Base-by-base conservation (phyloP, 1,140 invertebrate genomes). In the Arctopsyche grandis region DNA sequence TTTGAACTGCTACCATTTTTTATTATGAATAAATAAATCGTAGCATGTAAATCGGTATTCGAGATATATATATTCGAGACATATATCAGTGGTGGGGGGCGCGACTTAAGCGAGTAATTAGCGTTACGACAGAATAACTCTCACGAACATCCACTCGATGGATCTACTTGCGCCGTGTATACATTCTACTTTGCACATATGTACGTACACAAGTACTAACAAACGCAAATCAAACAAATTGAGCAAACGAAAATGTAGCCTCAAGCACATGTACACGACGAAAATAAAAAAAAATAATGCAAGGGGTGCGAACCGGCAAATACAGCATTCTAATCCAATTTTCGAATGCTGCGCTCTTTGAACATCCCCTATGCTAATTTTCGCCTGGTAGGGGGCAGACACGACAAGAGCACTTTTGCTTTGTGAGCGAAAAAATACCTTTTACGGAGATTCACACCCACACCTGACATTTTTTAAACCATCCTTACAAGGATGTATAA, bases 321-420 rank as follows among this genome's bases (percentile, higher is more conserved):
- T 66, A 66, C 24, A 66, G 63, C 63, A 66, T 66, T 66, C 63
- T 66, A 66, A 66, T 66, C 63, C 63, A 66, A 66, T 66, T 66
- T 66, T 66, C 63, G 10, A 12, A 66, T 66, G 63, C 10, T 66
- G 24, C 24, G 63, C 63, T 66, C 63, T 66, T 66, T 66, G 63
- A 66, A 24, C 63, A 66, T 26, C 63, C 63, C 63, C 63, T 66
- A 66, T 66, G 63, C 63, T 66, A 66, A 66, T 66, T 66, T 22
- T 66, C 56, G 21, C 56, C 3, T 7, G 56, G 56, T 21, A 21
- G 56, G 16, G 56, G 56, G 16, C 12, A 52, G 56, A 60, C 56
- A 38, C 29, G 29, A 60, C 56, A 21, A 60, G 56, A 60, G 56
- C 56, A 60, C 56, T 60, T 60, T 60, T 60, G 56, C 56, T 60